Conservation (phyloP, 1,140 invertebrate species). For the Ganaspis sp. region DNA sequence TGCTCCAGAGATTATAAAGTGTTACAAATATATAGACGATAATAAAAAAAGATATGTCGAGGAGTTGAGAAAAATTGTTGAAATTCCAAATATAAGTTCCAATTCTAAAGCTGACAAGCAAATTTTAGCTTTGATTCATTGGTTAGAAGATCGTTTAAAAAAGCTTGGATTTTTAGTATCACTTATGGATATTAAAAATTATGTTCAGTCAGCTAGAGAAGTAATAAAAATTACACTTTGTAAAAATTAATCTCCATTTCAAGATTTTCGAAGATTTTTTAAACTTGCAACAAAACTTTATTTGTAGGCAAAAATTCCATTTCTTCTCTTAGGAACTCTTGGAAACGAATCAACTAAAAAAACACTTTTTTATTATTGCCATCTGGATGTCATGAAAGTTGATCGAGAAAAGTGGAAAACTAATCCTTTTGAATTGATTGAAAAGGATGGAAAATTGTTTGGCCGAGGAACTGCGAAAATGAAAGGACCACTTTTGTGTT, state of each 20-base stretch:
- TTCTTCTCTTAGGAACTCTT: conserved; percentile 78
- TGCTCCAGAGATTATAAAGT: conserved; percentile 48
- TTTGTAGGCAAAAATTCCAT: conserved; percentile 75
- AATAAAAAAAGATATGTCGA: conserved; percentile 44
- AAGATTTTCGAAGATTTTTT: background rate
- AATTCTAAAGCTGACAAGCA: conserved; percentile 35
- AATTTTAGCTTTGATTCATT: conserved; percentile 46
- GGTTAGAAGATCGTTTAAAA: conserved; percentile 74
- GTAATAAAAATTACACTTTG: background rate
- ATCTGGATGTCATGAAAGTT: conserved; percentile 82
- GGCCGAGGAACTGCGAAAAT: conserved; percentile 58
- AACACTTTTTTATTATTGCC: conserved; percentile 82
- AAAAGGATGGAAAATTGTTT: conserved; percentile 47
- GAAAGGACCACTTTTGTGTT: conserved; percentile 63
- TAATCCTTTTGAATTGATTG: conserved; percentile 58
- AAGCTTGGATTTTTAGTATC: conserved; percentile 76
- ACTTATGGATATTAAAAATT: conserved; percentile 65
- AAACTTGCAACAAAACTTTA: background rate
- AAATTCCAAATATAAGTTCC: conserved; percentile 46
- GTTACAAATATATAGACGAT: conserved; percentile 50
- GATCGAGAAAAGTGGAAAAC: conserved; percentile 53
- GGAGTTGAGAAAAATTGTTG: conserved; percentile 45
- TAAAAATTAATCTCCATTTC: background rate
- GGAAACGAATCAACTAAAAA: conserved; percentile 77
- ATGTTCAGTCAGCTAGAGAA: background rate